Percentiles rank a stretch among this genome's conserved stretches.
Conservation (phyloP, 2,113 vertebrate genomes). For the Rhinolophus sinicus region DNA sequence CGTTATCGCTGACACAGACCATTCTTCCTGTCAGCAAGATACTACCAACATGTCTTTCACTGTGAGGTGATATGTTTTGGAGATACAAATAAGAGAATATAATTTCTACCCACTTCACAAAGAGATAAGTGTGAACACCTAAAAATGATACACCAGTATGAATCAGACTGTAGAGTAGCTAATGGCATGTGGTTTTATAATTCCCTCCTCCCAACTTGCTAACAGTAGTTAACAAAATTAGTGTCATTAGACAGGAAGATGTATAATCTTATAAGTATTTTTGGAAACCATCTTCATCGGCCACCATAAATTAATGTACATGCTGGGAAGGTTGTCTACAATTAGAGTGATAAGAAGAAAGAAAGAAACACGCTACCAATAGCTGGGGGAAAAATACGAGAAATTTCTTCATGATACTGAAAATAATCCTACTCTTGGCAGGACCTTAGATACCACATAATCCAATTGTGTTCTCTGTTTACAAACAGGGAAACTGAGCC, state of each 20-base stretch:
- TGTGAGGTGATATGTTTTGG: conserved; percentile 49
- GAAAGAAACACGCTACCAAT: neutral
- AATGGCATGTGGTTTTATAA: conserved; percentile 11
- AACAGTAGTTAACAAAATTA: neutral
- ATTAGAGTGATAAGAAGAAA: neutral
- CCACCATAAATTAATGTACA: neutral
- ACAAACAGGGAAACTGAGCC: neutral
- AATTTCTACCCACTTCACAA: conserved; percentile 75
- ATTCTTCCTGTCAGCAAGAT: conserved; percentile 67
- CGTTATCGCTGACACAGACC: conserved; percentile 26
- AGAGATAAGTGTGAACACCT: conserved; percentile 60
- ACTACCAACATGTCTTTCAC: conserved; percentile 40
- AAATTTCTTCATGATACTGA: neutral
- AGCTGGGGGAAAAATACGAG: neutral
- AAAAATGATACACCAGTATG: neutral
- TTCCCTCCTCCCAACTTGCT: neutral
- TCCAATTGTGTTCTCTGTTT: neutral
- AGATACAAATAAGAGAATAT: conserved; percentile 70
- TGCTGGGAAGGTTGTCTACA: neutral
- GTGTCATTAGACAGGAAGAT: neutral
- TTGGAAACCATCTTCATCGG: neutral
- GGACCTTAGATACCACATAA: neutral
- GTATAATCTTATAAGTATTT: neutral
- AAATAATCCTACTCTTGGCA: neutral
- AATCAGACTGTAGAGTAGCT: neutral